Evolutionary conservation across 2,113 vertebrate species (phyloP).

Genomic region (Morone saxatilis): DNA sequence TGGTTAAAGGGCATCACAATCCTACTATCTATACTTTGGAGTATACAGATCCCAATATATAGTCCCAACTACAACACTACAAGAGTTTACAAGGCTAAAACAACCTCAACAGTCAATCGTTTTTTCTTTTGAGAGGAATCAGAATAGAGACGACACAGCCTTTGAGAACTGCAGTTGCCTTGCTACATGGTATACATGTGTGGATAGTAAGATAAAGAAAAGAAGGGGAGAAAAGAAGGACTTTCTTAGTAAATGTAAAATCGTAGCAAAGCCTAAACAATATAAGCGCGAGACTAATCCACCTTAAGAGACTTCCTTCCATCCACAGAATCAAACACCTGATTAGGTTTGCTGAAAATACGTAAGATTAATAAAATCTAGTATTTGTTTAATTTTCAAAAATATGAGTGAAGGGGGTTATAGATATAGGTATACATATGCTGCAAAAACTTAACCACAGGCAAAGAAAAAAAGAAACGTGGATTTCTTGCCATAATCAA

Average conservation of each 20-base stretch:
- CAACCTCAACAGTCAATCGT: conserved; percentile 61
- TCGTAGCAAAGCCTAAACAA: conserved; percentile 75
- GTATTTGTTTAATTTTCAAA: conserved; percentile 79
- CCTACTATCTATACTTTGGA: conserved; percentile 71
- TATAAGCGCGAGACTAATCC: conserved; percentile 62
- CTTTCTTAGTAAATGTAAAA: conserved; percentile 61
- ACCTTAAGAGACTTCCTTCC: conserved; percentile 87
- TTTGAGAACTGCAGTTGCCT: conserved; percentile 77
- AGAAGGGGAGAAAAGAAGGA: conserved; percentile 5
- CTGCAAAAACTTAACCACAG: conserved; percentile 92
- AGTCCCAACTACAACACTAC: conserved; percentile 73
- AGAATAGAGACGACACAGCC: conserved; percentile 74
- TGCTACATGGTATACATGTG: conserved; percentile 75
- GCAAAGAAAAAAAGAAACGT: conserved; percentile 87
- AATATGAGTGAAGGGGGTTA: conserved; percentile 72
- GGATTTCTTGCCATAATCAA: conserved; percentile 86
- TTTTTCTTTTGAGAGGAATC: conserved; percentile 70
- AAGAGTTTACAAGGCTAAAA: conserved; percentile 68
- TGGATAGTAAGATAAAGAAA: conserved; percentile 67
- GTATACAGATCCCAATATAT: conserved; percentile 70
- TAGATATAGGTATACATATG: conserved; percentile 84
- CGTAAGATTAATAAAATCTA: conserved; percentile 74
- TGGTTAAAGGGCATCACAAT: conserved; percentile 64
- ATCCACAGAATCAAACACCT: conserved; percentile 95
- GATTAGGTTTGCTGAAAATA: conserved; percentile 86